phyloP scores from a whole-genome alignment of 1,140 invertebrate species.

The Halictus rubicundus region DNA sequence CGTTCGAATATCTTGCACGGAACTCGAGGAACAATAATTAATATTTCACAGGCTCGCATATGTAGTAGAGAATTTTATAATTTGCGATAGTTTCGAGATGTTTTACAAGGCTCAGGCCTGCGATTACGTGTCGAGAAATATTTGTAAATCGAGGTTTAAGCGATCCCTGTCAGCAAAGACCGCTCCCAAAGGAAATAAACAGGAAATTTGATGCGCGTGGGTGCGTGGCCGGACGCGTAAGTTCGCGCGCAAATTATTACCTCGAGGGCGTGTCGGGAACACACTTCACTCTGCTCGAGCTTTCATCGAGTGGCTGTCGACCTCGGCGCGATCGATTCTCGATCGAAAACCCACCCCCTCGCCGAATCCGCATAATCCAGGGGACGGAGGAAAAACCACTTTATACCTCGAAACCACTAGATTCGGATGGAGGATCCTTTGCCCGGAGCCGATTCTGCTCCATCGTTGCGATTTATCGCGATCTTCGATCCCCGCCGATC shows the following conservation, averaged over 20 bases:
- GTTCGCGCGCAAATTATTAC: conserved; percentile 39
- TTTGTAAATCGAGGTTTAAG: no score
- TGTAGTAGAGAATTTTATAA: no score
- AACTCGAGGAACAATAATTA: no score
- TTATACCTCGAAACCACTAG: neutral
- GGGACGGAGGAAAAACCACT: neutral
- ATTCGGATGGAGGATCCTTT: neutral
- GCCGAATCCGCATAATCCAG: neutral
- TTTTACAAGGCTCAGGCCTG: no score
- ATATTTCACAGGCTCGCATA: no score
- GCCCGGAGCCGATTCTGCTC: neutral
- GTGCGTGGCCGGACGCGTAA: neutral
- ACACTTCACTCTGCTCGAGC: conserved; percentile 24
- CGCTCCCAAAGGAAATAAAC: no score
- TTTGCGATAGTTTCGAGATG: no score
- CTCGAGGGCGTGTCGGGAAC: conserved; percentile 42
- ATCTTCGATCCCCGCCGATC: neutral
- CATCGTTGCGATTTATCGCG: neutral
- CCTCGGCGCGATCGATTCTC: neutral
- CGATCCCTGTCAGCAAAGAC: no score
- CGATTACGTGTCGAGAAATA: no score
- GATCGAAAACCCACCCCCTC: neutral
- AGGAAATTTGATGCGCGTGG: no score
- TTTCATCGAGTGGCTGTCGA: conserved; percentile 31
- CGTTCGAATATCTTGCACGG: no score